Evolutionary conservation across 2,113 vertebrate species (phyloP).

Genomic region (Esox niger): DNA sequence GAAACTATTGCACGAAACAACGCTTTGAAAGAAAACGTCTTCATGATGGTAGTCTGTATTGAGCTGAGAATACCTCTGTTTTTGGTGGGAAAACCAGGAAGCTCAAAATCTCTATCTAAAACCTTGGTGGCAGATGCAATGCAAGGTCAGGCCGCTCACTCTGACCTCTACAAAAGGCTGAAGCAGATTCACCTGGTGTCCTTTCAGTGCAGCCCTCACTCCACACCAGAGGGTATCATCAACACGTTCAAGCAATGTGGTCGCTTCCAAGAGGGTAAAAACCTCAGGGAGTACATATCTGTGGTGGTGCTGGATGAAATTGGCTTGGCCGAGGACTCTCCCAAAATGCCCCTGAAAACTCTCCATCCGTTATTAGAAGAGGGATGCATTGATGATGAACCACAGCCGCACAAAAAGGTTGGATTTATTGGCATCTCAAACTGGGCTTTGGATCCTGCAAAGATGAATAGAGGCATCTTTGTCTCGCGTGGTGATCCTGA

Average conservation of each 20-base stretch:
- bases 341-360: slow-evolving; percentile 94
- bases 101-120: slow-evolving; percentile 96
- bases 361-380: slow-evolving; percentile 94
- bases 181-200: slow-evolving; percentile 95
- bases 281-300: slow-evolving; percentile 86
- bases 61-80: slow-evolving; percentile 94
- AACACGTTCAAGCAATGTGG: slow-evolving; percentile 93
- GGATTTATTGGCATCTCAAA: slow-evolving; percentile 97
- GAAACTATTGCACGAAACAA: slow-evolving; percentile 87
- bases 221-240: slow-evolving; percentile 94
- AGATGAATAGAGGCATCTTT: slow-evolving; percentile 97
- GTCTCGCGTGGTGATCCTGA: slow-evolving; percentile 89
- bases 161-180: slow-evolving; percentile 82
- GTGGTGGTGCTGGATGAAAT: slow-evolving; percentile 97
- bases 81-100: slow-evolving; percentile 95
- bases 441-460: slow-evolving; percentile 96
- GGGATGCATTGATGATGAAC: slow-evolving; percentile 91
- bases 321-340: slow-evolving; percentile 93
- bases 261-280: slow-evolving; percentile 93
- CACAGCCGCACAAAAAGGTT: slow-evolving; percentile 89
- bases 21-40: slow-evolving; percentile 94
- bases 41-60: slow-evolving; percentile 97
- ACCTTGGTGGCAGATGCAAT: slow-evolving; percentile 93
- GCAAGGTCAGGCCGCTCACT: slow-evolving; percentile 89
- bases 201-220: slow-evolving; percentile 97